phyloP scores from a whole-genome alignment of 2,888 invertebrate genomes.

The Idaea aversata region DNA sequence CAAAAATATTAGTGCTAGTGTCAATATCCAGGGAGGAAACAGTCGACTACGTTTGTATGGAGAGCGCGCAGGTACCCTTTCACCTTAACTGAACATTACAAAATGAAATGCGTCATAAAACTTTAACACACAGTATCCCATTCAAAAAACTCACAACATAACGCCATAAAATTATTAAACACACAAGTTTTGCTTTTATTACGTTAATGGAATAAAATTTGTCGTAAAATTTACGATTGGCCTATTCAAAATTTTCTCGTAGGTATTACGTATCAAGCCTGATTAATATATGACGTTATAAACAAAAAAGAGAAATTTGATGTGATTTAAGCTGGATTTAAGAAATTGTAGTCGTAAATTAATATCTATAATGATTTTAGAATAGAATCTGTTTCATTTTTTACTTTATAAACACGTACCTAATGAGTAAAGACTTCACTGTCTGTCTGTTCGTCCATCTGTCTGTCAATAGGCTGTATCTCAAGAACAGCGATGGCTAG shows the following conservation, averaged over 20 bases:
- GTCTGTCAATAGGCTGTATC: too few relatives aligned
- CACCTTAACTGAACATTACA: background rate
- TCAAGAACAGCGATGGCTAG: too few relatives aligned
- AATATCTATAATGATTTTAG: conserved; percentile 40
- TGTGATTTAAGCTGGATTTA: background rate
- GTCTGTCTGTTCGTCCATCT: too few relatives aligned
- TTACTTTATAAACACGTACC: background rate
- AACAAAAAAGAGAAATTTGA: conserved; percentile 48
- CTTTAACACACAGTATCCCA: background rate
- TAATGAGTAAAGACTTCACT: too few relatives aligned
- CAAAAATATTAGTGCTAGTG: too few relatives aligned
- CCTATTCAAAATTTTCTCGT: conserved; percentile 43
- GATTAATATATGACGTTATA: conserved; percentile 57
- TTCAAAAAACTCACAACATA: background rate
- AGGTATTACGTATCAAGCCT: conserved; percentile 53
- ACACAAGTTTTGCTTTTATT: conserved; percentile 1
- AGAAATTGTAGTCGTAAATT: conserved; percentile 38
- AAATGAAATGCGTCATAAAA: background rate
- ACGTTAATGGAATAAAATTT: background rate
- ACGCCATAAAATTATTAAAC: background rate
- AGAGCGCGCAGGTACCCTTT: too few relatives aligned
- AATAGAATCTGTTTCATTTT: background rate
- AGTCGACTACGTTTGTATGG: too few relatives aligned
- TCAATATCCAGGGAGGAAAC: too few relatives aligned
- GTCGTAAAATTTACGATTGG: conserved; percentile 1